Conservation (phyloP, 2,113 vertebrate genomes). For the Myrmecobius fasciatus region DNA sequence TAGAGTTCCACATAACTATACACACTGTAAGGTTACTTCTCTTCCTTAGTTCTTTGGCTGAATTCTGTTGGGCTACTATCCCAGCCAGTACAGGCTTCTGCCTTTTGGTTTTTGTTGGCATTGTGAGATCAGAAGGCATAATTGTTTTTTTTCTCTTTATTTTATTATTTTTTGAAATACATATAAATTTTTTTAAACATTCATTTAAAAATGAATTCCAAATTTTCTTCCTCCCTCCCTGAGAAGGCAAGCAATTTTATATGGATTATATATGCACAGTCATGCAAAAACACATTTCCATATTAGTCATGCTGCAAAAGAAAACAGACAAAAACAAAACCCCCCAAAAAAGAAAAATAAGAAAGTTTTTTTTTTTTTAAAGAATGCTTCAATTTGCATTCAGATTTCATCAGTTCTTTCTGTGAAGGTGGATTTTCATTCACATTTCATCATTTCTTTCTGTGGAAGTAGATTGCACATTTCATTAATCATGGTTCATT, state of each 20-base stretch:
- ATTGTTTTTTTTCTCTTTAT: not conserved
- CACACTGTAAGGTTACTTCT: not conserved
- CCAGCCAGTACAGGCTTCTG: not conserved
- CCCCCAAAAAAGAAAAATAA: not conserved
- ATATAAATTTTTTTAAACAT: not conserved
- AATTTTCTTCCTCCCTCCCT: not conserved
- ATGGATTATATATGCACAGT: not conserved
- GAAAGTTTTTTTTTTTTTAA: not conserved
- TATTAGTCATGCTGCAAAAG: not conserved
- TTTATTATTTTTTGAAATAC: not conserved
- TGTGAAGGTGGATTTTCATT: no score
- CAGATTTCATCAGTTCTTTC: not conserved
- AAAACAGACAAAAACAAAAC: not conserved
- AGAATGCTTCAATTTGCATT: not conserved
- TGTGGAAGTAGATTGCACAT: not conserved
- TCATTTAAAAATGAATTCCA: not conserved
- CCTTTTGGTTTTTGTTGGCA: not conserved
- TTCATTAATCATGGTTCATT: not conserved
- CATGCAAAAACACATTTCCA: not conserved
- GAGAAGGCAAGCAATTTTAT: not conserved
- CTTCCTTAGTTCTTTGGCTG: not conserved
- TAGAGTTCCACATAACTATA: not conserved
- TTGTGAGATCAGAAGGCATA: not conserved
- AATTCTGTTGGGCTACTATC: not conserved
- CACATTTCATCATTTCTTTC: not conserved